A percentile compares a stretch with the other conserved stretches of the same genome.
Conservation (phyloP, 2,113 vertebrate species). For the Tetrax tetrax region DNA sequence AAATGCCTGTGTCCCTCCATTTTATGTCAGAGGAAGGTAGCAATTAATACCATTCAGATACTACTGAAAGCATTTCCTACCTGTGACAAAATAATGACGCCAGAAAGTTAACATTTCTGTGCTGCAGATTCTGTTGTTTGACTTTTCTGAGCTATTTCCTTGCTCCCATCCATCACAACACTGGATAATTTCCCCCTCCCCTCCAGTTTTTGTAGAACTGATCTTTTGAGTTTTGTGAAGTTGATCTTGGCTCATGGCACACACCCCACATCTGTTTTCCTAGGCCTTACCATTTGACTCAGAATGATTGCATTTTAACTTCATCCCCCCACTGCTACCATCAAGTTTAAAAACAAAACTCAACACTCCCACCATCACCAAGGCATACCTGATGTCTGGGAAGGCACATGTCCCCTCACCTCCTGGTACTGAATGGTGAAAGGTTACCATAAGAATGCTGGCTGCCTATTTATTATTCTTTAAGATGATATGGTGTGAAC, state of each 20-base stretch:
- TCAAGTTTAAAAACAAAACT: conserved; percentile 14
- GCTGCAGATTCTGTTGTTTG: background rate
- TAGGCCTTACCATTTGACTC: conserved; percentile 35
- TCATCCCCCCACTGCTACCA: background rate
- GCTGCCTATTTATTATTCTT: conserved; percentile 47
- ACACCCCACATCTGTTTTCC: conserved; percentile 62
- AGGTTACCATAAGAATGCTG: conserved; percentile 38
- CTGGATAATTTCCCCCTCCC: background rate
- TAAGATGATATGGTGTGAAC: background rate
- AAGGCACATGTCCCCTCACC: conserved; percentile 37
- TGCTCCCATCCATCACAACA: background rate
- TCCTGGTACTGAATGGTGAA: conserved; percentile 36
- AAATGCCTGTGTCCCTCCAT: background rate
- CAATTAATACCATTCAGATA: background rate
- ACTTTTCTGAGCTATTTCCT: conserved; percentile 30
- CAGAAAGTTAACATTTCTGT: background rate
- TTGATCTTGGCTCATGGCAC: conserved; percentile 57
- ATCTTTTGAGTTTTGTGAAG: conserved; percentile 43
- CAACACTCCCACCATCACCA: conserved; percentile 18
- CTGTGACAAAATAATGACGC: background rate
- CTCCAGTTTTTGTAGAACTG: background rate
- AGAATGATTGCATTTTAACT: conserved; percentile 36
- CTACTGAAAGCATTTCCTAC: background rate
- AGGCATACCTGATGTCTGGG: background rate
- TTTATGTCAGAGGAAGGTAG: background rate